These are phyloP conservation scores for Tortricodes alternella DNA, from an alignment of 2,888 invertebrate species.

Conservation along the genomic window DNA sequence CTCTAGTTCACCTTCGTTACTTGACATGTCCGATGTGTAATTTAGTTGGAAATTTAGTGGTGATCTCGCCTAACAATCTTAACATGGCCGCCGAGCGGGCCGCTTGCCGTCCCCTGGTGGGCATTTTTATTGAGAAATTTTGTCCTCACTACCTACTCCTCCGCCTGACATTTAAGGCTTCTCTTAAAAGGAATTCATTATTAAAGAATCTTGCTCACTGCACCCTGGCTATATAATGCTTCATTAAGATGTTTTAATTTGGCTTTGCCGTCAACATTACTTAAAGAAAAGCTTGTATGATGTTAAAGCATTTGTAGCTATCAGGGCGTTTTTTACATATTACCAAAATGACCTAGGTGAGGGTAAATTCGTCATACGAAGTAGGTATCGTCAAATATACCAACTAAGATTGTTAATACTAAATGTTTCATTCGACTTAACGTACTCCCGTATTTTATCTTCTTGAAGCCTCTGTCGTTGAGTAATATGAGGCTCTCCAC, in stretches of 20 bases:
- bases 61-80: conserved; percentile 36
- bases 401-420: neutral
- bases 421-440: conserved; percentile 12
- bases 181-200: conserved; percentile 17
- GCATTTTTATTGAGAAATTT: conserved; percentile 19
- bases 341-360: conserved; percentile 1
- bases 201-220: conserved; percentile 6
- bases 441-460: conserved; percentile 5
- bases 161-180: conserved; percentile 10
- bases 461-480: conserved; percentile 39
- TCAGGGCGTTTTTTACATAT: conserved; percentile 6
- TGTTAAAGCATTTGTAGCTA: conserved; percentile 6
- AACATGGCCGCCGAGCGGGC: conserved; percentile 9
- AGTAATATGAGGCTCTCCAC: conserved; percentile 48
- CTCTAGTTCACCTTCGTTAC: conserved; percentile 50
- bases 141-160: neutral
- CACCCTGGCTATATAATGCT: neutral
- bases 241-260: neutral
- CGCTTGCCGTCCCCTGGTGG: conserved; percentile 20
- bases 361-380: conserved; percentile 13
- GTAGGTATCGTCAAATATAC: conserved; percentile 7
- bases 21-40: conserved; percentile 51
- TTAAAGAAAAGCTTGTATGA: too few species aligned
- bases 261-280: too few species aligned
- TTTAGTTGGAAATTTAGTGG: conserved; percentile 47